Evolutionary conservation across 2,888 invertebrate species (phyloP).

Genomic region (Acanthosepion lycidas): DNA sequence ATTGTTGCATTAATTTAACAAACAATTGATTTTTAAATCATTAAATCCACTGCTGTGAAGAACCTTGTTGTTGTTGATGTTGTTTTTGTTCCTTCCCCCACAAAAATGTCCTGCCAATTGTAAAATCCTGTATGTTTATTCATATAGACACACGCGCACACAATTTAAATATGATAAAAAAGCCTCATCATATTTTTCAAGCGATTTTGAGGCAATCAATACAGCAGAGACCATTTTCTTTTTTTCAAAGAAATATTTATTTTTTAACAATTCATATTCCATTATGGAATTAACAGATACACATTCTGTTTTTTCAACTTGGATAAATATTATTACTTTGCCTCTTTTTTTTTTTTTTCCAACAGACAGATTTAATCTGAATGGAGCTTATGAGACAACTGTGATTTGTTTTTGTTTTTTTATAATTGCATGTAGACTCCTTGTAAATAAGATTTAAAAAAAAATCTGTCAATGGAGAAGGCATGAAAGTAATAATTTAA

Average conservation of each 20-base stretch:
- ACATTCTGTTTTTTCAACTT: no score
- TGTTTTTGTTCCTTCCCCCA: no score
- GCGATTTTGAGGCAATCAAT: not conserved
- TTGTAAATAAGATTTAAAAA: not conserved
- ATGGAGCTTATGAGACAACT: not conserved
- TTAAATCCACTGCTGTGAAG: conserved; percentile 25
- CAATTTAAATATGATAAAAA: not conserved
- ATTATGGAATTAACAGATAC: not conserved
- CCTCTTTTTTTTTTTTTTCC: not conserved
- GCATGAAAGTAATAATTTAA: not conserved
- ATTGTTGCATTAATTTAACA: conserved; percentile 44
- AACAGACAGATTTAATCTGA: not conserved
- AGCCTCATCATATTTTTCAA: not conserved
- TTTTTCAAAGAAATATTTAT: not conserved
- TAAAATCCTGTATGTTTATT: not conserved
- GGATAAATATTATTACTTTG: not conserved
- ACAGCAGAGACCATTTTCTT: not conserved
- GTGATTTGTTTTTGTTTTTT: not conserved
- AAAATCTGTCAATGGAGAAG: not conserved
- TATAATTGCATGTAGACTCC: not conserved
- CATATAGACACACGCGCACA: not conserved
- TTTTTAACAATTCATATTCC: not conserved
- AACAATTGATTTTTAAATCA: conserved; percentile 45
- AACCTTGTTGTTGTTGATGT: not conserved
- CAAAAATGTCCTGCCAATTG: conserved; percentile 25